These are phyloP conservation scores for Limnephilus marmoratus DNA, from an alignment of 2,888 invertebrate species.

Conservation along the genomic window DNA sequence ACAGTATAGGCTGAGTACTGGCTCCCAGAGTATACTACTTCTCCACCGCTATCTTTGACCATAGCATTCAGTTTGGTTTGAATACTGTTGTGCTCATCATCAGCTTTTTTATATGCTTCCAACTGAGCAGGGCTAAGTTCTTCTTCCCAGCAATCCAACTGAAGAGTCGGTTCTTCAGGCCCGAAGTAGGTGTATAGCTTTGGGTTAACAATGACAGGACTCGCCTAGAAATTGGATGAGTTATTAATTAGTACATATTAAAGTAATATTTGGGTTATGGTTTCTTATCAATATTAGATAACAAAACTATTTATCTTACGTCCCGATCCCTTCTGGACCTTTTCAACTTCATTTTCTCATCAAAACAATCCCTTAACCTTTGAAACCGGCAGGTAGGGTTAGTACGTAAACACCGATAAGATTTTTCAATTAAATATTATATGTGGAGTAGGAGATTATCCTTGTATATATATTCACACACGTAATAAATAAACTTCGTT, in stretches of 20 bases:
- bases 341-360: conserved; percentile 60
- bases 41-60: conserved; percentile 78
- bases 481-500: neutral
- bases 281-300: neutral
- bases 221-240: conserved; percentile 21
- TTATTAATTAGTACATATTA: conserved; percentile 19
- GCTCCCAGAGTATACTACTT: conserved; percentile 82
- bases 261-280: neutral
- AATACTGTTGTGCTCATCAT: conserved; percentile 82
- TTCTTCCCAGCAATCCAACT: conserved; percentile 85
- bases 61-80: conserved; percentile 79
- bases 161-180: conserved; percentile 77
- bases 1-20: conserved; percentile 82
- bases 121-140: conserved; percentile 82
- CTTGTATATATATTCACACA: neutral
- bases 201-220: conserved; percentile 25
- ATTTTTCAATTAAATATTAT: neutral
- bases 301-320: conserved; percentile 28
- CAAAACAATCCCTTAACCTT: conserved; percentile 35
- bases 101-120: conserved; percentile 79
- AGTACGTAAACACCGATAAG: neutral
- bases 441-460: neutral
- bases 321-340: conserved; percentile 58
- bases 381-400: conserved; percentile 26
- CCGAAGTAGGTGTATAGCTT: conserved; percentile 71